Conservation (phyloP, 1,140 invertebrate species). For the Brachionus asplanchnoidis region DNA sequence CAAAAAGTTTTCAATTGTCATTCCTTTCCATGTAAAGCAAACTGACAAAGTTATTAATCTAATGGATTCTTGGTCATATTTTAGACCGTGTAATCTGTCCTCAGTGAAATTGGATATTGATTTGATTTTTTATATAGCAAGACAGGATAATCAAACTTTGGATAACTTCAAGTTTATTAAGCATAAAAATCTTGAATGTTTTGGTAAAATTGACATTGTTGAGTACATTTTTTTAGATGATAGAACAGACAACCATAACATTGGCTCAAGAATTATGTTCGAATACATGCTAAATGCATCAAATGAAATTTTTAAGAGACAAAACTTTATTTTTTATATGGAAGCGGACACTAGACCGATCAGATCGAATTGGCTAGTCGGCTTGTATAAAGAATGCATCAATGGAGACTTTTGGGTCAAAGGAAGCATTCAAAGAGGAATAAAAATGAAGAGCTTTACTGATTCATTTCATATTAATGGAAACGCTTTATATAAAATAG, state of each 20-base stretch:
- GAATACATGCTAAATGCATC: background rate
- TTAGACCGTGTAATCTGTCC: background rate
- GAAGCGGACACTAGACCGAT: constrained; percentile 1
- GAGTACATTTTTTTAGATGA: background rate
- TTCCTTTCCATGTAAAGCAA: constrained; percentile 25
- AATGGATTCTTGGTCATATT: background rate
- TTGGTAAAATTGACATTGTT: background rate
- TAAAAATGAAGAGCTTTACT: background rate
- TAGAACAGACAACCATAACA: background rate
- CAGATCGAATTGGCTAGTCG: background rate
- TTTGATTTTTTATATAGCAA: background rate
- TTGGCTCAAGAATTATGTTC: constrained; percentile 26
- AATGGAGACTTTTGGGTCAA: constrained; percentile 7
- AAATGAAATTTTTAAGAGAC: background rate
- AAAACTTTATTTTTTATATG: constrained; percentile 2
- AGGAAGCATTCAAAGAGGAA: background rate
- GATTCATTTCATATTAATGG: constrained; percentile 18
- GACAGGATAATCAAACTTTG: background rate
- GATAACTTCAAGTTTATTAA: background rate
- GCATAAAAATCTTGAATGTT: background rate
- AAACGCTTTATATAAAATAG: constrained; percentile 16
- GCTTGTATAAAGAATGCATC: background rate
- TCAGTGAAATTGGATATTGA: background rate
- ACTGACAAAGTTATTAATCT: background rate
- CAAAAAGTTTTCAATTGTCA: background rate